A percentile compares a stretch with the other conserved stretches of the same genome.
phyloP scores from a whole-genome alignment of 2,113 vertebrate genomes.

The Dasyornis broadbenti region DNA sequence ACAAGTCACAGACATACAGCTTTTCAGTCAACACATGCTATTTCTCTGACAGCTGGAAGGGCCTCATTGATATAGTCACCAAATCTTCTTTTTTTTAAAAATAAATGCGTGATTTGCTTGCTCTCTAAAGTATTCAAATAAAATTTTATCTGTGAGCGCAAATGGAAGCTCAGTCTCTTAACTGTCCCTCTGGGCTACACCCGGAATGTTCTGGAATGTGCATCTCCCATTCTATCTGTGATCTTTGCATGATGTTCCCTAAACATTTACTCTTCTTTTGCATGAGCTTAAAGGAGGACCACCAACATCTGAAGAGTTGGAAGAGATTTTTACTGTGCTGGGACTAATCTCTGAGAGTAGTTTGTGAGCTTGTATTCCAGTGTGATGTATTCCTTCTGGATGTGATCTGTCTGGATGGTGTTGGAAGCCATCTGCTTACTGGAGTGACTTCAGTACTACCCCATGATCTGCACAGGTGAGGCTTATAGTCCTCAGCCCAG shows the following conservation, averaged over 20 bases:
- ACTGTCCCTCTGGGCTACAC: not conserved
- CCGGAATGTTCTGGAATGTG: slow-evolving; percentile 8
- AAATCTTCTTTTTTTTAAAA: not conserved
- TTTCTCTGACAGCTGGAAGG: not conserved
- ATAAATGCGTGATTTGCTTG: not conserved
- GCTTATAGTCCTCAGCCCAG: not conserved
- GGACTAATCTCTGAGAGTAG: not conserved
- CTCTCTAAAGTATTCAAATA: not conserved
- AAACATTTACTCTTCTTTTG: slow-evolving; percentile 13
- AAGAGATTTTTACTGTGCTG: not conserved
- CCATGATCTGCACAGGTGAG: not conserved
- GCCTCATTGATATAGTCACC: not conserved
- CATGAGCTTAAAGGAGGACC: not conserved
- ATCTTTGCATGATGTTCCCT: slow-evolving; percentile 21
- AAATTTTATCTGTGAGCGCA: not conserved
- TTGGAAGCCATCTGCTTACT: not conserved
- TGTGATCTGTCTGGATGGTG: not conserved
- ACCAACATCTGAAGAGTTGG: not conserved
- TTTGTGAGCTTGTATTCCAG: not conserved
- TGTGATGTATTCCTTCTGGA: not conserved
- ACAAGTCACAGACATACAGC: not conserved
- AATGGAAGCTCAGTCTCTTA: not conserved
- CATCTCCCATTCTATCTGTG: not conserved
- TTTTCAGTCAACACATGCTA: not conserved
- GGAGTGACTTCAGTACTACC: not conserved